phyloP scores from a whole-genome alignment of 2,797 vertebrate genomes.

The Galaxias olidus region DNA sequence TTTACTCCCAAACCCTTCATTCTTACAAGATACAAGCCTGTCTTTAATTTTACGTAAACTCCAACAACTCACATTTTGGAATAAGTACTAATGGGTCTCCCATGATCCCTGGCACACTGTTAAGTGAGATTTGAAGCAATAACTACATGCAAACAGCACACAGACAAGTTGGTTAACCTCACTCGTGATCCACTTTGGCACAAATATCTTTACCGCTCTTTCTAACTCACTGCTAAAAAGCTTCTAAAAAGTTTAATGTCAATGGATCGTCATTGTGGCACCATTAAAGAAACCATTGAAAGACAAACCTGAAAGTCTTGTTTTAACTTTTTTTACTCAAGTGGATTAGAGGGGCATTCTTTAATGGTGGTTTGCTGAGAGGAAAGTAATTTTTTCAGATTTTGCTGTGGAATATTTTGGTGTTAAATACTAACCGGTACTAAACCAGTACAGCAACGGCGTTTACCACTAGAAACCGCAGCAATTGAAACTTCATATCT shows the following conservation, averaged over 20 bases:
- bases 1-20: constrained; percentile 58
- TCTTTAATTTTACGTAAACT: constrained; percentile 65
- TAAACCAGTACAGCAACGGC: background rate
- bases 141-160: constrained; percentile 35
- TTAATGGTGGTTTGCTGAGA: too few species aligned
- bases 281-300: too few species aligned
- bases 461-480: background rate
- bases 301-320: too few species aligned
- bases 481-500: too few species aligned
- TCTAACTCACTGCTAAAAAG: constrained; percentile 1
- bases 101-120: constrained; percentile 39
- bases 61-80: constrained; percentile 56
- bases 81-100: constrained; percentile 59
- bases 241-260: too few species aligned
- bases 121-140: constrained; percentile 37
- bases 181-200: constrained; percentile 32
- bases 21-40: constrained; percentile 57
- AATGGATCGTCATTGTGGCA: too few species aligned
- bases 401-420: background rate
- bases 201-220: constrained; percentile 18
- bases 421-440: background rate
- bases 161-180: constrained; percentile 43
- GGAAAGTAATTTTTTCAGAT: too few species aligned
- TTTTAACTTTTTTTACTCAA: too few species aligned
- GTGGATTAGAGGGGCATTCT: too few species aligned